Evolutionary conservation across 2,113 vertebrate genomes (phyloP).

Genomic region (Pipra filicauda): DNA sequence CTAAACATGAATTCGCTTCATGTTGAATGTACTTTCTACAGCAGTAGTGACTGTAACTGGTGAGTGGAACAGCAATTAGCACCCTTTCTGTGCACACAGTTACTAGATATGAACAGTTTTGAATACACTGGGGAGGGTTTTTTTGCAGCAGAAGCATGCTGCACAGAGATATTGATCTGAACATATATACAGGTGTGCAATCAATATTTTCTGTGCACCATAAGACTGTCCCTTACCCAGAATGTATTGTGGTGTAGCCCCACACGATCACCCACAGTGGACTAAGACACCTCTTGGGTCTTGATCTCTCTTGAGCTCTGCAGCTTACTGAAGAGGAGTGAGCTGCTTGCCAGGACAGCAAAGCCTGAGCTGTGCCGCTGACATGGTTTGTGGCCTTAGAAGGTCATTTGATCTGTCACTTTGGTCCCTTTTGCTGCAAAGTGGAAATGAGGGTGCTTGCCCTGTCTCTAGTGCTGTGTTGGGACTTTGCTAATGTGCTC

Average conservation of each 20-base stretch:
- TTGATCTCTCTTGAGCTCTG: neutral
- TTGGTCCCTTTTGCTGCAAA: neutral
- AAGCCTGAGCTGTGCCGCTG: neutral
- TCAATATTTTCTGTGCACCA: accelerated
- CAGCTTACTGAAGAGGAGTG: neutral
- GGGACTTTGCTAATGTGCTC: neutral
- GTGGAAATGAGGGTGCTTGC: neutral
- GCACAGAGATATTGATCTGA: neutral
- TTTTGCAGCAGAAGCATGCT: neutral
- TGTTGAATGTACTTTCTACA: neutral
- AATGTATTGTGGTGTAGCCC: neutral
- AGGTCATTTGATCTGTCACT: neutral
- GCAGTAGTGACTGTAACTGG: neutral
- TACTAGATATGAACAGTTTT: neutral
- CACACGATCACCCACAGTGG: too few species aligned
- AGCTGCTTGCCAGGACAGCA: neutral
- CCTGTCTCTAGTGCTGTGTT: neutral
- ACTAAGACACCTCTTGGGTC: neutral
- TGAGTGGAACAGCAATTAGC: neutral
- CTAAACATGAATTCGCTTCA: neutral
- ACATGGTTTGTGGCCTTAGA: neutral
- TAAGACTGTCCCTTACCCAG: too few species aligned
- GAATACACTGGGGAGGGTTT: neutral
- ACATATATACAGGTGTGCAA: accelerated
- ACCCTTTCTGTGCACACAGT: neutral